Evolutionary conservation across 2,113 vertebrate species (phyloP), one percentile per base, ranked within the genome.

Genomic region (Limanda limanda): DNA sequence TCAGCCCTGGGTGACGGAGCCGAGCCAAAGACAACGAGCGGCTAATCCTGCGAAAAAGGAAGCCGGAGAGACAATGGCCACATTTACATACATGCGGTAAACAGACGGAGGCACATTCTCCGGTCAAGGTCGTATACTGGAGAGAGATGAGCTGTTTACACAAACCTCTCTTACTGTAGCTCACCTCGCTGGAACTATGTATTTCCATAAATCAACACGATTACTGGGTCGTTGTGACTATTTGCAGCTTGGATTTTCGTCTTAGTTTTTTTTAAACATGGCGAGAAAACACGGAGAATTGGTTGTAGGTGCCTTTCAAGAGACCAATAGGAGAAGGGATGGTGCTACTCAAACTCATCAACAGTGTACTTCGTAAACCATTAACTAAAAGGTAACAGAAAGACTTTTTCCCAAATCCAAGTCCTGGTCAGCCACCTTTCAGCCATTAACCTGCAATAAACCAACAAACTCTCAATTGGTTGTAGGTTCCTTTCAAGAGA

Each of bases 1-100:
- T 48, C 62, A 76, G 78, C 76, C 69, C 84, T 74, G 79, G 73
- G 85, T 86, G 75, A 70, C 74, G 84, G 82, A 86, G 75, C 58
- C 20, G 81, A 81, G 86, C 85, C 83, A 87, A 85, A 81, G 83
- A 92, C 31, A 90, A 89, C 70, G 54, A 91, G 81, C 68, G 61
- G 83, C 88, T 92, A 92, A 93, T 94, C 92, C 89, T 62, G 82
- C 85, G 31, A 31, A 91, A 27, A 24, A 88, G 88, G 82, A 82
- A 85, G 86, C 79, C 75, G 13, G 68, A 84, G 86, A 84, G 86
- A 91, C 78, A 85, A 87, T 83, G 74, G 75, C 55, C 14, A 48
- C 78, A 83, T 88, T 86, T 77, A 51, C 81, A 89, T 81, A 69
- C 56, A 27, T 13, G 74, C 61, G 10, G 84, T 81, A 77, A 85